A percentile compares a stretch with the other conserved stretches of the same genome.
These are phyloP conservation scores for Branchellion lobata DNA, from an alignment of 2,888 invertebrate species.

Conservation along the genomic window DNA sequence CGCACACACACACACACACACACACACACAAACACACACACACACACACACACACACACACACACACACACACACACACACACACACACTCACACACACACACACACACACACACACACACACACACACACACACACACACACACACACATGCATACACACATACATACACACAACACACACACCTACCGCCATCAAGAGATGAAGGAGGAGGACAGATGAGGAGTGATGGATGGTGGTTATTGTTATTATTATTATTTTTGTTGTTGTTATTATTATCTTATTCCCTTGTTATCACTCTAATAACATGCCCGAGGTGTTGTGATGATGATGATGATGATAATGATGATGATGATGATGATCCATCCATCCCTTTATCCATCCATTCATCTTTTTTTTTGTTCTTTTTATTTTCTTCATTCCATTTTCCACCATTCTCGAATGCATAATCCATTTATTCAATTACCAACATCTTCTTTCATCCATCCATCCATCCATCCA, in stretches of 20 bases:
- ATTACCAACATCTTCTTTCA: neutral
- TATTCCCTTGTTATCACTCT: too few species aligned
- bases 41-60: slow-evolving; percentile 23
- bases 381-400: neutral
- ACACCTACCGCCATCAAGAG: too few species aligned
- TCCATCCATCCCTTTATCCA: neutral
- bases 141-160: slow-evolving; percentile 28
- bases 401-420: neutral
- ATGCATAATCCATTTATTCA: neutral
- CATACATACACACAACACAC: slow-evolving; percentile 1
- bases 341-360: slow-evolving; percentile 23
- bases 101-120: slow-evolving; percentile 38
- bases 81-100: slow-evolving; percentile 31
- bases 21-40: slow-evolving; percentile 18
- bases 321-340: slow-evolving; percentile 8
- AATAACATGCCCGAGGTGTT: neutral
- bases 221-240: too few species aligned
- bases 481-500: neutral
- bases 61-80: slow-evolving; percentile 30
- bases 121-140: slow-evolving; percentile 28
- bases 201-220: too few species aligned
- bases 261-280: too few species aligned
- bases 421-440: too few species aligned
- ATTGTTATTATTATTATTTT: too few species aligned
- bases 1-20: slow-evolving; percentile 20